A percentile compares a stretch with the other conserved stretches of the same genome.
Conservation (phyloP, 2,888 invertebrate genomes). For the Argyresthia goedartella region DNA sequence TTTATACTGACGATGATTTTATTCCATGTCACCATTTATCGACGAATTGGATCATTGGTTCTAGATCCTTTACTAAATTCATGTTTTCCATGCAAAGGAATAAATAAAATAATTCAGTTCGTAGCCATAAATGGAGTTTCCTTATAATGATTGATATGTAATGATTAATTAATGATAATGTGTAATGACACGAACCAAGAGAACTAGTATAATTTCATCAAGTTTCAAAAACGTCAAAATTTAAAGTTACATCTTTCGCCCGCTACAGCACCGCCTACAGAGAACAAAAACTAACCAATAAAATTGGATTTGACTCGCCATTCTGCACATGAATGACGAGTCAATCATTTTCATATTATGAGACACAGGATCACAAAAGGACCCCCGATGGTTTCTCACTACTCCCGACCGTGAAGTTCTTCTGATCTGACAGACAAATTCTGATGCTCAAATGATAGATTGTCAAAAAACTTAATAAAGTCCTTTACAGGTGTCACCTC, state of each 20-base stretch:
- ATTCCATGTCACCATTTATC: no score
- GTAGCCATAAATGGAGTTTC: no score
- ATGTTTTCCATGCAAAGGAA: no score
- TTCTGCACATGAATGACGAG: conserved; percentile 30
- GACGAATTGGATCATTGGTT: no score
- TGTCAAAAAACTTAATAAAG: no score
- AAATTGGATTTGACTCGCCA: conserved; percentile 43
- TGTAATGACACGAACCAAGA: no score
- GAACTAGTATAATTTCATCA: no score
- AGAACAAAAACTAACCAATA: conserved; percentile 31
- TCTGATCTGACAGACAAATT: conserved; percentile 30
- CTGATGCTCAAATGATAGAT: conserved; percentile 45
- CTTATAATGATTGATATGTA: no score
- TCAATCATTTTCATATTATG: conserved; percentile 45
- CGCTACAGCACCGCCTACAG: conserved; percentile 27
- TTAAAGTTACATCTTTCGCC: conserved; percentile 12
- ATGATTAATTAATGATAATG: no score
- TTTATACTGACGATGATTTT: no score
- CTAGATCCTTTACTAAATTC: no score
- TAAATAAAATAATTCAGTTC: no score
- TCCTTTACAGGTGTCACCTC: not conserved
- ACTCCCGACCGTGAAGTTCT: not conserved
- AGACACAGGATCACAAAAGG: conserved; percentile 18
- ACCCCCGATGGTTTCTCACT: conserved; percentile 3
- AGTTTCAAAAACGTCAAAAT: not conserved